Evolutionary conservation across 2,113 vertebrate genomes (phyloP).

Genomic region (Panurus biarmicus): DNA sequence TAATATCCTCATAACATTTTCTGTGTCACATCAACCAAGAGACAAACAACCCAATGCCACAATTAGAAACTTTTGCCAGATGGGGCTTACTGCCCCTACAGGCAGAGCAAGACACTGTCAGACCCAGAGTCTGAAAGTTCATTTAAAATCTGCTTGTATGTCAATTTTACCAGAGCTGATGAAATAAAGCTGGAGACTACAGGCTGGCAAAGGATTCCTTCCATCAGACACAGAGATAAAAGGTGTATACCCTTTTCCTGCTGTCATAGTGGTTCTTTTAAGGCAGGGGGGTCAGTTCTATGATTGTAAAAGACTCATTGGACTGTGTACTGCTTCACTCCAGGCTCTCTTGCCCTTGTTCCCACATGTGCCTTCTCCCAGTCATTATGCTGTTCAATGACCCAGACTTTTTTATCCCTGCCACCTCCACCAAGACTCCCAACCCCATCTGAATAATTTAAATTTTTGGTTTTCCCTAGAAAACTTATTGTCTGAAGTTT

Average conservation of each 20-base stretch:
- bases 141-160: background rate
- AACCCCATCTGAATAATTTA: background rate
- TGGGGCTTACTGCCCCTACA: background rate
- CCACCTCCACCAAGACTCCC: background rate
- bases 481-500: background rate
- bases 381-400: background rate
- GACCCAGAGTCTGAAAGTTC: background rate
- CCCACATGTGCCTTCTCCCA: background rate
- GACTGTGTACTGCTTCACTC: background rate
- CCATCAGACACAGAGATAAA: background rate
- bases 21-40: background rate
- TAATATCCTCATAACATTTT: background rate
- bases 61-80: background rate
- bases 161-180: background rate
- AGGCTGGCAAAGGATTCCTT: fast-evolving
- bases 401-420: background rate
- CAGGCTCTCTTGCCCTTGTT: background rate
- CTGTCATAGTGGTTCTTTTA: background rate
- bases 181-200: background rate
- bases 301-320: background rate
- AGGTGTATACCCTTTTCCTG: fast-evolving
- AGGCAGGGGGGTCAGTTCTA: background rate
- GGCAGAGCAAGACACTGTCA: background rate
- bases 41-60: background rate
- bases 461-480: background rate